Evolutionary conservation across 2,113 vertebrate species (phyloP), one percentile per base, ranked within the genome.

Genomic region (Pluvianellus socialis): DNA sequence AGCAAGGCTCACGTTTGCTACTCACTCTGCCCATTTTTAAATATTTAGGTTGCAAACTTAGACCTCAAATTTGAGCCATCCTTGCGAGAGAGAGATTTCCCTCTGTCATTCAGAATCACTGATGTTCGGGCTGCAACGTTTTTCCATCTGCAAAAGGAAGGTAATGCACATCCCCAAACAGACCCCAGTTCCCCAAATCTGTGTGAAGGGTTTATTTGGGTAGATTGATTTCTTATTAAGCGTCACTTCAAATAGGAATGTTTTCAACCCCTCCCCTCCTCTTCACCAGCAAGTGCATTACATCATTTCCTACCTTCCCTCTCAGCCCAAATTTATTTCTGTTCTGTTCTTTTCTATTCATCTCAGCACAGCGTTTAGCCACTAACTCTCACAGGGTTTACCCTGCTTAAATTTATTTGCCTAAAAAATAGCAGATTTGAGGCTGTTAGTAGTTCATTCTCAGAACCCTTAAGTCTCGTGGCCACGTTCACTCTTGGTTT

Each of bases 21-120:
- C 0, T 10, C 0, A 0, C 23, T 58, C 49, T 2, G 38, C 1
- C 28, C 22, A 0, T 16, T 28, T 71, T 28, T 15, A 58, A 55
- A 8, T 12, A 3, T 22, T 19, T 8, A 6, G 6, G 10, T 3
- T 13, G 38, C 18, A 47, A 11, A 50, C 50, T 26, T 1, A 65
- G 71, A 12, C 22, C 66, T 63, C 35, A 7, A 28, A 82, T 44
- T 9, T 2, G 5, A 33, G 6, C 4, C 33, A 4, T 23, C 59
- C 45, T 86, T 32, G 35, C 1, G 3, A 72, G 42, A 52, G 24
- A 32, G 21, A 27, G 28, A 5, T 65, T 55, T 17, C 10, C 20
- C 32, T 14, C 47, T n/a, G 79, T 10, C 11, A 17, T 18, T 5
- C 16, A 9, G 42, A 47, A 22, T 10, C 50, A 14, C 24, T 26